Evolutionary conservation across 2,888 invertebrate genomes (phyloP).

Genomic region (Platypus cylindrus): DNA sequence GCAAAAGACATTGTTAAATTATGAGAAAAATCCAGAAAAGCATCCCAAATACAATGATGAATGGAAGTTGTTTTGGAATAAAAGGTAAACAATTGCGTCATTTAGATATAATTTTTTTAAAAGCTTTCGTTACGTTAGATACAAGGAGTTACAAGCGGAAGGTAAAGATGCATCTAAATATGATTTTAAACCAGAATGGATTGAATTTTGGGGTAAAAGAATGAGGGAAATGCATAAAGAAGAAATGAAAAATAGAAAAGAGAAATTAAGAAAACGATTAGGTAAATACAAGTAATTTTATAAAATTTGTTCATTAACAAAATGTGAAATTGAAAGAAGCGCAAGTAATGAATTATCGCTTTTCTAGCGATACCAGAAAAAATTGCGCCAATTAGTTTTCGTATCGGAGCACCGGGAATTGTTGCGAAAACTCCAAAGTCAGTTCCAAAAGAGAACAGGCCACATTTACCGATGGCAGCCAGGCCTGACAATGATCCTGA

Average conservation of each 20-base stretch:
- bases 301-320: no score
- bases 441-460: conserved; percentile 16
- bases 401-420: conserved; percentile 22
- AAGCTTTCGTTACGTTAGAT: conserved; percentile 18
- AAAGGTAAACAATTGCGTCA: conserved; percentile 34
- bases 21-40: conserved; percentile 76
- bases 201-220: conserved; percentile 68
- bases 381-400: conserved; percentile 31
- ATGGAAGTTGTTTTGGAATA: conserved; percentile 85
- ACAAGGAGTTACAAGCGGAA: conserved; percentile 26
- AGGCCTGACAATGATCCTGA: conserved; percentile 30
- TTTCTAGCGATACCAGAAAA: conserved; percentile 23
- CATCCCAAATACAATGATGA: conserved; percentile 80
- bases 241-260: conserved; percentile 51
- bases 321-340: no score
- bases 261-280: conserved; percentile 50
- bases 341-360: no score
- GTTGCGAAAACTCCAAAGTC: conserved; percentile 6
- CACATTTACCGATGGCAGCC: conserved; percentile 26
- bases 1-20: conserved; percentile 54
- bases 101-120: background rate
- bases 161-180: conserved; percentile 60
- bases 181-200: conserved; percentile 85
- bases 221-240: conserved; percentile 67
- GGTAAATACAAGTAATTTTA: no score